phyloP scores from a whole-genome alignment of 2,888 invertebrate genomes.

The Amblyteles armatorius region DNA sequence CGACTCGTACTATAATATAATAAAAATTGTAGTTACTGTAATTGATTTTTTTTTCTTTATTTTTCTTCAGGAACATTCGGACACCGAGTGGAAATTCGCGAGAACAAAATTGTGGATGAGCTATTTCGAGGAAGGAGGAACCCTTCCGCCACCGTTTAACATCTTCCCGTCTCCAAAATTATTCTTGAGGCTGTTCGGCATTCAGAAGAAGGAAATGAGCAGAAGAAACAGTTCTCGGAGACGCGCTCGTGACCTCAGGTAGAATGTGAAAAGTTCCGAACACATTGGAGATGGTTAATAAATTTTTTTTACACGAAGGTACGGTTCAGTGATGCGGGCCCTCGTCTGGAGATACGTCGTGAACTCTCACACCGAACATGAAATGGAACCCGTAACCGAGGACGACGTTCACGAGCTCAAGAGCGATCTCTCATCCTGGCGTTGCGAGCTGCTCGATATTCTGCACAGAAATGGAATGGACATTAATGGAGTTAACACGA shows the following conservation, averaged over 20 bases:
- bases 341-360: slow-evolving; percentile 97
- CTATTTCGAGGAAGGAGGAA: slow-evolving; percentile 96
- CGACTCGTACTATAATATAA: not conserved
- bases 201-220: slow-evolving; percentile 84
- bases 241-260: slow-evolving; percentile 77
- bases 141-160: slow-evolving; percentile 97
- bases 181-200: slow-evolving; percentile 88
- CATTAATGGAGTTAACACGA: slow-evolving; percentile 90
- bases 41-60: not conserved
- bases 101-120: slow-evolving; percentile 97
- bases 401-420: slow-evolving; percentile 98
- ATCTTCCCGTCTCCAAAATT: slow-evolving; percentile 95
- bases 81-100: slow-evolving; percentile 98
- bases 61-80: slow-evolving; percentile 92
- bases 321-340: slow-evolving; percentile 94
- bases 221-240: slow-evolving; percentile 69
- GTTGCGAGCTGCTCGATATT: slow-evolving; percentile 96
- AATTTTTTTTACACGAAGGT: slow-evolving; percentile 77
- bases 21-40: not conserved
- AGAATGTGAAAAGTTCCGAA: slow-evolving; percentile 5
- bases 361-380: slow-evolving; percentile 93
- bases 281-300: not conserved
- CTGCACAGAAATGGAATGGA: slow-evolving; percentile 95
- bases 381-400: slow-evolving; percentile 95
- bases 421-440: slow-evolving; percentile 95